These are phyloP conservation scores for Acheta domesticus DNA, from an alignment of 2,888 invertebrate species.

Conservation along the genomic window DNA sequence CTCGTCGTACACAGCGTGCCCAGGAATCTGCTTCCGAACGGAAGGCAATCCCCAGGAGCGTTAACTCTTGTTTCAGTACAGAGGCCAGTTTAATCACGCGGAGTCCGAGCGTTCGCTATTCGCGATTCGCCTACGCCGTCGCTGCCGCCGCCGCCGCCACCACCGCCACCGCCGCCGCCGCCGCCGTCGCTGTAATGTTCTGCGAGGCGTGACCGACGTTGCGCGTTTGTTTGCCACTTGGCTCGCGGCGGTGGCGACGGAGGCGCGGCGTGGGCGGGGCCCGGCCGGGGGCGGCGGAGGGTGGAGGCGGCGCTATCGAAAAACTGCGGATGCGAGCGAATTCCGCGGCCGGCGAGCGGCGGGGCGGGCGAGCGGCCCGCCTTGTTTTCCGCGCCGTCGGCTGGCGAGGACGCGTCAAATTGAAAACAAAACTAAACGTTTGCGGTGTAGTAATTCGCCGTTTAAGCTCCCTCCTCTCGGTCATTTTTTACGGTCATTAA, in stretches of 20 bases:
- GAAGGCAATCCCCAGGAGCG: conserved; percentile 18
- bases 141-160: neutral
- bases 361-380: neutral
- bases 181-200: neutral
- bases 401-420: neutral
- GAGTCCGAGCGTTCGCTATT: neutral
- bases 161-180: neutral
- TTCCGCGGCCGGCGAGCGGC: neutral
- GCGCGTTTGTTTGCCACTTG: neutral
- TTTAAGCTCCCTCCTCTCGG: neutral
- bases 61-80: neutral
- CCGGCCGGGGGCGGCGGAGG: neutral
- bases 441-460: conserved; percentile 1
- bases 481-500: too few species aligned
- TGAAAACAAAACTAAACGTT: conserved; percentile 18
- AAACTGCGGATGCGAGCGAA: neutral
- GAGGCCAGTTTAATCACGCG: neutral
- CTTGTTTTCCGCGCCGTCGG: neutral
- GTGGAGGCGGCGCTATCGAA: neutral
- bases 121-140: neutral
- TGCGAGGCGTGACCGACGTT: neutral
- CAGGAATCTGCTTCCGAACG: conserved; percentile 18
- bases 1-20: neutral
- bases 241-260: conserved; percentile 5
- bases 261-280: neutral